phyloP scores from a whole-genome alignment of 2,113 vertebrate genomes.

The Takifugu bimaculatus region DNA sequence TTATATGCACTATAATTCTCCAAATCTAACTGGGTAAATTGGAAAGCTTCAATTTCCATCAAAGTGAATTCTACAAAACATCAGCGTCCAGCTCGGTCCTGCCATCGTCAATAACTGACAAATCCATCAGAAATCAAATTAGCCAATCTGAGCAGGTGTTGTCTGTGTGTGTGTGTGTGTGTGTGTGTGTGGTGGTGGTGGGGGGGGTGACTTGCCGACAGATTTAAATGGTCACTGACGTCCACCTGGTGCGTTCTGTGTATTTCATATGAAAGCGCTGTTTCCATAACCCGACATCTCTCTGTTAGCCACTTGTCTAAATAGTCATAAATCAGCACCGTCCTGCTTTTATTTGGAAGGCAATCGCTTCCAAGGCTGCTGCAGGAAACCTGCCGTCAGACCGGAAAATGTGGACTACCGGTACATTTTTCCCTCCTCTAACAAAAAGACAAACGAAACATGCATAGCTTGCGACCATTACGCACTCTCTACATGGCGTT shows the following conservation, averaged over 20 bases:
- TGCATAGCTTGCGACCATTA: conserved; percentile 3
- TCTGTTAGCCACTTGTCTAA: conserved; percentile 88
- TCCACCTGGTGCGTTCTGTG: conserved; percentile 56
- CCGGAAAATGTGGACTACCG: conserved; percentile 13
- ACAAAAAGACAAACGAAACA: conserved; percentile 24
- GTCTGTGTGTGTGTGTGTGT: no score
- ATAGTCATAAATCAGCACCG: conserved; percentile 83
- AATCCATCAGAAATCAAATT: conserved; percentile 58
- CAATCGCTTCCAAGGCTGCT: conserved; percentile 72
- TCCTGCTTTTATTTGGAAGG: conserved; percentile 73
- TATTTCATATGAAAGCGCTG: conserved; percentile 68
- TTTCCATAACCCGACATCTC: conserved; percentile 68
- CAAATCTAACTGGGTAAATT: no score
- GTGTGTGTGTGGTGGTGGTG: conserved; percentile 1
- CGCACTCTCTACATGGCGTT: not conserved
- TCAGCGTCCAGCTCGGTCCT: conserved; percentile 5
- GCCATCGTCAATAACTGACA: conserved; percentile 54
- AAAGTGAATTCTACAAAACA: not conserved
- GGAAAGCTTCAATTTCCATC: not conserved
- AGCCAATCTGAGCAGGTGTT: conserved; percentile 33
- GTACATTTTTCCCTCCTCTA: conserved; percentile 4
- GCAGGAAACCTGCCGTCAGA: conserved; percentile 66
- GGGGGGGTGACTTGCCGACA: conserved; percentile 50
- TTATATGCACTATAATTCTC: no score
- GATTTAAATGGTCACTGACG: conserved; percentile 70